These are phyloP conservation scores for Dipodomys merriami DNA, from an alignment of 2,113 vertebrate genomes.

Conservation along the genomic window DNA sequence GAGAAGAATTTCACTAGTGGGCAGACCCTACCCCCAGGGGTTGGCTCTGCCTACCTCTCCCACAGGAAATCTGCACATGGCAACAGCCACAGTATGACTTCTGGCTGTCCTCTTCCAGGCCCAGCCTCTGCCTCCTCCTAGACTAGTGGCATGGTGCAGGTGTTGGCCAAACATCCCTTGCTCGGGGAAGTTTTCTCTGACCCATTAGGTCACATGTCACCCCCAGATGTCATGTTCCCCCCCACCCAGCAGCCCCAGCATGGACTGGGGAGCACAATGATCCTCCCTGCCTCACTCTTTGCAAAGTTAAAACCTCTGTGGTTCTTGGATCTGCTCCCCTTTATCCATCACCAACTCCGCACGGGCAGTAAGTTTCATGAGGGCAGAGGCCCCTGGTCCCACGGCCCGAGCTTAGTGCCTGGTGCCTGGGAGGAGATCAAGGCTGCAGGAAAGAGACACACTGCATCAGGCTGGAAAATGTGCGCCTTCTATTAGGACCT, in stretches of 20 bases:
- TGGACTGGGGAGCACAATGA: fast-evolving
- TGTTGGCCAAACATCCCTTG: not conserved
- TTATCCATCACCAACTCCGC: not conserved
- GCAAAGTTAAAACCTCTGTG: not conserved
- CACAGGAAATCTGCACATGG: fast-evolving
- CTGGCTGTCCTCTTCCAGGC: too few species aligned
- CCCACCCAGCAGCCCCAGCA: not conserved
- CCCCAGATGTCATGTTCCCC: not conserved
- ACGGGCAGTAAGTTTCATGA: not conserved
- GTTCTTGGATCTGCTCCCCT: not conserved
- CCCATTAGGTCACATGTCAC: not conserved
- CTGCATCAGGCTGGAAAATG: fast-evolving
- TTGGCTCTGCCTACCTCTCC: not conserved
- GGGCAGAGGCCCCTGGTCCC: fast-evolving
- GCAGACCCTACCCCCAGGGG: too few species aligned
- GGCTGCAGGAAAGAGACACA: not conserved
- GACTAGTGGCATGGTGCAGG: too few species aligned
- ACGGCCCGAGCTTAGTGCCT: fast-evolving
- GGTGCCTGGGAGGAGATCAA: not conserved
- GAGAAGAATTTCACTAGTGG: not conserved
- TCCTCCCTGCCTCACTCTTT: not conserved
- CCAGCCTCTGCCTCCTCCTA: fast-evolving
- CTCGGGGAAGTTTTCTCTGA: not conserved
- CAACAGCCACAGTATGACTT: fast-evolving
- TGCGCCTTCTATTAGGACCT: not conserved